phyloP scores from a whole-genome alignment of 2,797 vertebrate genomes.

The Morelia viridis region DNA sequence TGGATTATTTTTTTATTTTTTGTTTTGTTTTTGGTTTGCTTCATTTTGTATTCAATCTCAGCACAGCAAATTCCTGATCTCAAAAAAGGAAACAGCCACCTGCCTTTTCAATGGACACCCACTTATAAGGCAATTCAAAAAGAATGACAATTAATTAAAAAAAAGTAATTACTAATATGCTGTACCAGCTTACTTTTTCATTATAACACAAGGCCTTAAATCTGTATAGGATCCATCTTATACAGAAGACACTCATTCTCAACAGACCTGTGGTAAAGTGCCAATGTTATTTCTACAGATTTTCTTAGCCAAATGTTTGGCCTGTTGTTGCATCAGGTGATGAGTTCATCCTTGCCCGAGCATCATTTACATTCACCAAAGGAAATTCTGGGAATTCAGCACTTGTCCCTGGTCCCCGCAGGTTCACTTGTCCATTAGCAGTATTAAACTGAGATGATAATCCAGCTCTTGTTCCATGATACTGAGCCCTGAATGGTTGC shows the following conservation, averaged over 20 bases:
- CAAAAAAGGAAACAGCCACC: slow-evolving; percentile 71
- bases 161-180: slow-evolving; percentile 76
- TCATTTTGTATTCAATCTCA: slow-evolving; percentile 71
- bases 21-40: slow-evolving; percentile 68
- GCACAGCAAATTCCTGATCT: slow-evolving; percentile 74
- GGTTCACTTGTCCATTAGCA: slow-evolving; percentile 94
- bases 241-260: slow-evolving; percentile 78
- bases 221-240: slow-evolving; percentile 79
- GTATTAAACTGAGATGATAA: slow-evolving; percentile 92
- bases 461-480: slow-evolving; percentile 88
- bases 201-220: slow-evolving; percentile 75
- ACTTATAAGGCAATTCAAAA: slow-evolving; percentile 73
- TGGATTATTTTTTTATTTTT: slow-evolving; percentile 6
- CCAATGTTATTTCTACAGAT: slow-evolving; percentile 78
- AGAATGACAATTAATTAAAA: slow-evolving; percentile 70
- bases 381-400: slow-evolving; percentile 97
- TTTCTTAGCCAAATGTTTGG: slow-evolving; percentile 93
- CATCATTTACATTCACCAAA: slow-evolving; percentile 93
- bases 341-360: slow-evolving; percentile 93
- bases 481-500: slow-evolving; percentile 95
- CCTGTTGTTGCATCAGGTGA: slow-evolving; percentile 93
- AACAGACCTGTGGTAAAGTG: slow-evolving; percentile 93
- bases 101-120: slow-evolving; percentile 72
- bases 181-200: slow-evolving; percentile 77
- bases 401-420: slow-evolving; percentile 87